Evolutionary conservation across 2,797 vertebrate genomes (phyloP).

Genomic region (Poecilia picta): DNA sequence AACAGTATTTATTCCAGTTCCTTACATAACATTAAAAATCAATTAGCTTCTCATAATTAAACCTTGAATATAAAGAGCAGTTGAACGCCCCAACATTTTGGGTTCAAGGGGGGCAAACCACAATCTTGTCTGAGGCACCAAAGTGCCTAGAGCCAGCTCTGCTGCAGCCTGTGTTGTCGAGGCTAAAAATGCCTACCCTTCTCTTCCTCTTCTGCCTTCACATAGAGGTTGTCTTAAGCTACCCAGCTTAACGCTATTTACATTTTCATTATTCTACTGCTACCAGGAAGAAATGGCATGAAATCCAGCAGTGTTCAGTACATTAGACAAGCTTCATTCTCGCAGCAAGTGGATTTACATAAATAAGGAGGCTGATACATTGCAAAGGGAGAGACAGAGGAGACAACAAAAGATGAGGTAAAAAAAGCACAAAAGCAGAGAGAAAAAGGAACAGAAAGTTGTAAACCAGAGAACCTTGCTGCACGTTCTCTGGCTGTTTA

Average conservation of each 20-base stretch:
- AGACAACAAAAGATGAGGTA: slow-evolving; percentile 46
- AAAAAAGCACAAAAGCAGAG: slow-evolving; percentile 12
- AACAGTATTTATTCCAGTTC: neutral
- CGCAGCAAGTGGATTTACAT: slow-evolving; percentile 81
- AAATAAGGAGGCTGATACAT: slow-evolving; percentile 78
- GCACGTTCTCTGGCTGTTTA: slow-evolving; percentile 50
- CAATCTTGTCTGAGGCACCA: neutral
- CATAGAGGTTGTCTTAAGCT: slow-evolving; percentile 80
- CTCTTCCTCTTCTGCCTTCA: slow-evolving; percentile 64
- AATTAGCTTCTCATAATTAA: neutral
- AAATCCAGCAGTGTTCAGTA: slow-evolving; percentile 80
- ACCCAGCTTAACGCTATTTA: slow-evolving; percentile 81
- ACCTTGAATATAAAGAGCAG: neutral
- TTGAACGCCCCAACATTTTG: neutral
- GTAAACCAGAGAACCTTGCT: slow-evolving; percentile 60
- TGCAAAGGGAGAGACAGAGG: slow-evolving; percentile 49
- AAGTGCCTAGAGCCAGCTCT: slow-evolving; percentile 1
- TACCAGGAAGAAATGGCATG: slow-evolving; percentile 78
- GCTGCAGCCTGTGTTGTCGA: slow-evolving; percentile 39
- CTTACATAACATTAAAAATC: neutral
- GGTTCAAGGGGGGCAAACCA: neutral
- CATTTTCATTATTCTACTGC: slow-evolving; percentile 82
- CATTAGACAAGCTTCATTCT: slow-evolving; percentile 83
- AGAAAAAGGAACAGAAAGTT: slow-evolving; percentile 42
- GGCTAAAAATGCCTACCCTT: slow-evolving; percentile 52